Percentiles rank a stretch among this genome's conserved stretches.
Conservation (phyloP, 2,888 invertebrate genomes). For the Andrena chrysosceles region DNA sequence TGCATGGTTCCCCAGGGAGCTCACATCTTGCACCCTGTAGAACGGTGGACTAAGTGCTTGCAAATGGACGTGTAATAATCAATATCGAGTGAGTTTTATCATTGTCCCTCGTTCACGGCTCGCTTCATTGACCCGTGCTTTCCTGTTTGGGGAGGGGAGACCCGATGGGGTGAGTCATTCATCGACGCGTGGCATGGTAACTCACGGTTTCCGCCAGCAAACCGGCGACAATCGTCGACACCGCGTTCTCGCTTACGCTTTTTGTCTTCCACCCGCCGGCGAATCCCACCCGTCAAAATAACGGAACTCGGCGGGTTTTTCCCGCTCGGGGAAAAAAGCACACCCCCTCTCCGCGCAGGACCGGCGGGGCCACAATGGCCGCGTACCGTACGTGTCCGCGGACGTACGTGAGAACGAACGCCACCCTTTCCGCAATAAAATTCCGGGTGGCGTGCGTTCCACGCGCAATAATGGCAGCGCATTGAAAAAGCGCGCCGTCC, state of each 20-base stretch:
- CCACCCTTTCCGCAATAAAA: conserved; percentile 58
- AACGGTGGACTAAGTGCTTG: no score
- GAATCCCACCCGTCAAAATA: conserved; percentile 20
- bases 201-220: conserved; percentile 36
- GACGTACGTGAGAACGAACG: conserved; percentile 51
- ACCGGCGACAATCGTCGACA: conserved; percentile 1
- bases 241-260: conserved; percentile 40
- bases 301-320: conserved; percentile 27
- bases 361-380: conserved; percentile 38
- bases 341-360: neutral
- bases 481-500: conserved; percentile 37
- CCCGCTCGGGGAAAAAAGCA: conserved; percentile 19
- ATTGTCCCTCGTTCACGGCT: neutral
- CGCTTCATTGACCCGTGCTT: neutral
- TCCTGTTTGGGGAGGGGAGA: neutral
- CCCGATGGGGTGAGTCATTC: neutral
- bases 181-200: conserved; percentile 32
- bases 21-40: neutral
- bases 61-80: no score
- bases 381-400: conserved; percentile 38
- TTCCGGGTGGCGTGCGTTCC: conserved; percentile 35
- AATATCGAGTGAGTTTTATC: no score
- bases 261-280: conserved; percentile 39
- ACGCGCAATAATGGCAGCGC: conserved; percentile 58
- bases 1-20: neutral